Conservation (phyloP, 2,797 vertebrate genomes). For the Sebastes itinus region DNA sequence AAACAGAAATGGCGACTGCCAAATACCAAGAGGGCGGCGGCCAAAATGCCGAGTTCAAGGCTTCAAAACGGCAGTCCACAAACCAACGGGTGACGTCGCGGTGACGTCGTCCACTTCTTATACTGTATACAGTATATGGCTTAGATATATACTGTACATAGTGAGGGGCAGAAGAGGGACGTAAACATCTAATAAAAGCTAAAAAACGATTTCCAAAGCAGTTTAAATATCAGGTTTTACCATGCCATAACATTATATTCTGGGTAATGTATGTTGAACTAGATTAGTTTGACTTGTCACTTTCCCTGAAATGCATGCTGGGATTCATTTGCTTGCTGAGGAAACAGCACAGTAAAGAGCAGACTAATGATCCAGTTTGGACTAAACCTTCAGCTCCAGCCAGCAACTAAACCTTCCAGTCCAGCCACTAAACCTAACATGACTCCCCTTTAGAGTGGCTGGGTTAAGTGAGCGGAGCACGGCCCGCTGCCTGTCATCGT, state of each 20-base stretch:
- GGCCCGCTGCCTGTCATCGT: slow-evolving; percentile 64
- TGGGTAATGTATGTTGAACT: not conserved
- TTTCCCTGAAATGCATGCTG: not conserved
- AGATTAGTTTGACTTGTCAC: not conserved
- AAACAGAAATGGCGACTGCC: too few relatives aligned
- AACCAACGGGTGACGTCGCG: too few relatives aligned
- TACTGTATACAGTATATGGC: not conserved
- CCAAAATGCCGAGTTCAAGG: too few relatives aligned
- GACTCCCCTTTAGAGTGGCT: not conserved
- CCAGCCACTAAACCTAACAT: slow-evolving; percentile 28
- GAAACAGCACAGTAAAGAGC: not conserved
- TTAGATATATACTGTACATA: not conserved
- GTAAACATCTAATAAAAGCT: not conserved
- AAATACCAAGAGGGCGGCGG: too few relatives aligned
- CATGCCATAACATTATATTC: not conserved
- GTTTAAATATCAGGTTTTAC: not conserved
- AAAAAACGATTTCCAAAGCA: not conserved
- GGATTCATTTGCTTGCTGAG: not conserved
- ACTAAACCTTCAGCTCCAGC: not conserved
- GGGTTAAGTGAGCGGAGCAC: slow-evolving; percentile 54
- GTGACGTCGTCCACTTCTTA: too few relatives aligned
- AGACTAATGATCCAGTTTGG: slow-evolving; percentile 8
- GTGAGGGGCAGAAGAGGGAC: not conserved
- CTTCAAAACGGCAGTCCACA: too few relatives aligned
- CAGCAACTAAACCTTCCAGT: not conserved